Base-by-base conservation (phyloP, 2,113 vertebrate genomes). In the Urocolius indicus region DNA sequence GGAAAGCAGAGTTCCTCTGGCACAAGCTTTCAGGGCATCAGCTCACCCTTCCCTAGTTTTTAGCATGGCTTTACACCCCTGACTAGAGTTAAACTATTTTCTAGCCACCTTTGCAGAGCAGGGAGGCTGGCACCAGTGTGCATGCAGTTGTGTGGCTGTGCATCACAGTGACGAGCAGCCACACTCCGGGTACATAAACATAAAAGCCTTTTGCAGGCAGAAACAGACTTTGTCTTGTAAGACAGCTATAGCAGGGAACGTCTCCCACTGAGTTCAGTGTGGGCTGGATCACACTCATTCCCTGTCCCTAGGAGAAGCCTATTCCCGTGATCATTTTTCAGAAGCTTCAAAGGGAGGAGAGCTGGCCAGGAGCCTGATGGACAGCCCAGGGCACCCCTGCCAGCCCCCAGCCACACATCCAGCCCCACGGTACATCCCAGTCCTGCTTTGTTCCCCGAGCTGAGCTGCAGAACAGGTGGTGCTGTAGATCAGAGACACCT, bases 101-200 rank as follows among this genome's bases (percentile, higher is more conserved):
- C 29, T 36, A 4, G 13, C 16, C 26, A 5, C 24, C n/a, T 55
- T 29, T 22, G 45, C 55, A 5, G 4, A 36, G 68, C 46, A 52
- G 24, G 48, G 41, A n/a, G 61, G 61, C 34, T 5, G 1, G 1
- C 29, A 6, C 16, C 1, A 0, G 13, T 4, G 23, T 58, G 18
- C 16, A 3, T 1, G 7, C 2, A 2, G 19, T 24, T 6, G 2
- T 3, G 38, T 54, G 69, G 63, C 49, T 5, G 6, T 16, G 34
- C 10, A 1, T 24, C 49, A 34, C 21, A 0, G 23, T 5, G 27
- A 13, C 22, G 30, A 72, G 34, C 51, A 57, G 27, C 12, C 77
- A 7, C 10, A 1, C 41, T 52, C 34, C 36, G 9, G 34, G 11
- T 62, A 58, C 38, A 24, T 3, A 7, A 46, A 18, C 65, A 73